Base-by-base conservation (phyloP, 1,140 invertebrate genomes). In the Limonius californicus region DNA sequence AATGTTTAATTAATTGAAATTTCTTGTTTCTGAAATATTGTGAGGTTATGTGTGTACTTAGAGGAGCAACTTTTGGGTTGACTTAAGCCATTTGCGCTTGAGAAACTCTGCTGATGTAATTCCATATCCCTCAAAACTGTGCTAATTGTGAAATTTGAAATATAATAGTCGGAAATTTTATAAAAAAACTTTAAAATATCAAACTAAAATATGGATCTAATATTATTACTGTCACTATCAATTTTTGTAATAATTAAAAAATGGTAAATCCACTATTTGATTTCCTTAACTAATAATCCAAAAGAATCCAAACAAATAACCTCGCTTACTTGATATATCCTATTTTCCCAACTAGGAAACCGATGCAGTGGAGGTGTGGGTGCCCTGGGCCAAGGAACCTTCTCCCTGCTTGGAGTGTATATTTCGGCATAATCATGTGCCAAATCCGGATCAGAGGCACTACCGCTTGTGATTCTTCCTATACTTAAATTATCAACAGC, bases 281-380 rank as follows among this genome's bases (percentile, higher is more conserved):
- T n/a, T n/a, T 45, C 6, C 43, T 45, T 45, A 45, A 45, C 11
- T 6, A 11, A 45, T 4, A 45, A 3, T 45, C n/a, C 6, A 7
- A 45, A 67, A 45, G 21, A 65, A 12, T 39, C 56, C 55, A 61
- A 21, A 67, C 30, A 16, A 54, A 18, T 58, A n/a, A 21, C 30
- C 30, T 30, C 23, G 32, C 61, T 54, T 67, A 91, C 87, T 85
- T 89, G 73, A 62, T 97, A 97, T 68, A 96, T 95, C 78, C 93
- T 88, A n/a, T 92, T 91, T 78, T 96, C 92, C 93, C 92, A 94
- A 66, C 90, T 92, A 1, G 91, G 91, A 74, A 94, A 94, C 70
- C 75, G 82, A 73, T 96, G 93, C 39, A 96, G 74, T 0, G 94
- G 94, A 16, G 93, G 93, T 0, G 93, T 95, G 0, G 94, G 94